These are phyloP conservation scores for Plagodis dolabraria DNA, from an alignment of 2,888 invertebrate species.

Conservation along the genomic window DNA sequence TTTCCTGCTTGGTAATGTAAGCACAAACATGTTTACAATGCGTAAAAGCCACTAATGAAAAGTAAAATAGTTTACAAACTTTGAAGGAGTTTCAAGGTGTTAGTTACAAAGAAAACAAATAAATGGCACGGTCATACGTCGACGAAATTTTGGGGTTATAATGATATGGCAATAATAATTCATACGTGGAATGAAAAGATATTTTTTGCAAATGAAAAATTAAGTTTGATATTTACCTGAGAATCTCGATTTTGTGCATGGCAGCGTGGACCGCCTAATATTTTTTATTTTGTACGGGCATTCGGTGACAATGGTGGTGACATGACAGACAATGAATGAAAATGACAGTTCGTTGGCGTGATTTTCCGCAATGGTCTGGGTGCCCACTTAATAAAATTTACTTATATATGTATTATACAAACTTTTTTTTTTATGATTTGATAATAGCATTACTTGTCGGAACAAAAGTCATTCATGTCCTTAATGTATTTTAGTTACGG, in stretches of 20 bases:
- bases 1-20: constrained; percentile 6
- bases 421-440: too few species aligned
- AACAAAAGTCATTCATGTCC: too few species aligned
- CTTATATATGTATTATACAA: background rate
- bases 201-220: constrained; percentile 9
- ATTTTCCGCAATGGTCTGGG: constrained; percentile 15
- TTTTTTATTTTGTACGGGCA: constrained; percentile 77
- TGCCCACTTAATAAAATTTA: constrained; percentile 2
- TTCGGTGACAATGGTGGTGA: constrained; percentile 70
- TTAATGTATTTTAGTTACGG: too few species aligned
- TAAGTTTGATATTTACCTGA: constrained; percentile 60
- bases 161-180: constrained; percentile 61
- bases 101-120: constrained; percentile 32
- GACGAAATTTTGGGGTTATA: constrained; percentile 58
- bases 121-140: constrained; percentile 37
- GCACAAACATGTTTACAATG: constrained; percentile 5
- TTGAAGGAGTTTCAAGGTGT: background rate
- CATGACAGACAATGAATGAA: constrained; percentile 65
- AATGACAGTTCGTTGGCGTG: constrained; percentile 25
- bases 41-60: background rate
- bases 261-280: constrained; percentile 74
- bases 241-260: constrained; percentile 82
- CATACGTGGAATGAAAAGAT: constrained; percentile 9
- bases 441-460: too few species aligned
- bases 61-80: constrained; percentile 2